phyloP scores from a whole-genome alignment of 23 tunicate species.

The Corella eumyota region DNA sequence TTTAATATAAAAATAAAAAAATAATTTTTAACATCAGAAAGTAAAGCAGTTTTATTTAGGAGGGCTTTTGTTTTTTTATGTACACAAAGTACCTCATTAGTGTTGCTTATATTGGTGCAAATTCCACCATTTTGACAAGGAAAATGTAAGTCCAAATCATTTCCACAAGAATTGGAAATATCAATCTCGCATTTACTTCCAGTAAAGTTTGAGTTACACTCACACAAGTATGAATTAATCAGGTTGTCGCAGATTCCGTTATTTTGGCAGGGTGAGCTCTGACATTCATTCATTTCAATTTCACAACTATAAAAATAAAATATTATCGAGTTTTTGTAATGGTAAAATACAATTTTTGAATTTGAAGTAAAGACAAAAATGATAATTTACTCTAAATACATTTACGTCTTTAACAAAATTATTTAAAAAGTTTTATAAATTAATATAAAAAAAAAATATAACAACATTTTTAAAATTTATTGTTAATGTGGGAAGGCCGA shows the following conservation, averaged over 20 bases:
- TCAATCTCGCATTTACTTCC: constrained; percentile 32
- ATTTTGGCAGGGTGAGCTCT: constrained; percentile 29
- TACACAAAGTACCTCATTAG: background rate
- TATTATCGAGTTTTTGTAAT: background rate
- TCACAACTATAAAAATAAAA: constrained; percentile 31
- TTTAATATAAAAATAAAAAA: no score
- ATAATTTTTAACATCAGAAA: no score
- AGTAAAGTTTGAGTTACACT: constrained; percentile 28
- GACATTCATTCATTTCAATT: constrained; percentile 35
- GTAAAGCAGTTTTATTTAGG: no score
- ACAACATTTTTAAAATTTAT: no score
- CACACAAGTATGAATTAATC: constrained; percentile 35
- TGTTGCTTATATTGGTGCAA: constrained; percentile 20
- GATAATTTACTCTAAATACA: background rate
- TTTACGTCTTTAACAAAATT: background rate
- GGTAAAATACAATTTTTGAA: background rate
- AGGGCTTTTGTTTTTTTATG: no score
- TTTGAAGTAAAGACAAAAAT: background rate
- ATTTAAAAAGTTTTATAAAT: no score
- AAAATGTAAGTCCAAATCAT: constrained; percentile 1
- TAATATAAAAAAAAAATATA: no score
- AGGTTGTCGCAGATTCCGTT: constrained; percentile 31
- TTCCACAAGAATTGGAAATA: constrained; percentile 20
- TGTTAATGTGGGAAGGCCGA: no score
- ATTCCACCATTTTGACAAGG: constrained; percentile 41